These are phyloP conservation scores for Phyllostomus hastatus DNA, from an alignment of 2,113 vertebrate species.

Conservation along the genomic window DNA sequence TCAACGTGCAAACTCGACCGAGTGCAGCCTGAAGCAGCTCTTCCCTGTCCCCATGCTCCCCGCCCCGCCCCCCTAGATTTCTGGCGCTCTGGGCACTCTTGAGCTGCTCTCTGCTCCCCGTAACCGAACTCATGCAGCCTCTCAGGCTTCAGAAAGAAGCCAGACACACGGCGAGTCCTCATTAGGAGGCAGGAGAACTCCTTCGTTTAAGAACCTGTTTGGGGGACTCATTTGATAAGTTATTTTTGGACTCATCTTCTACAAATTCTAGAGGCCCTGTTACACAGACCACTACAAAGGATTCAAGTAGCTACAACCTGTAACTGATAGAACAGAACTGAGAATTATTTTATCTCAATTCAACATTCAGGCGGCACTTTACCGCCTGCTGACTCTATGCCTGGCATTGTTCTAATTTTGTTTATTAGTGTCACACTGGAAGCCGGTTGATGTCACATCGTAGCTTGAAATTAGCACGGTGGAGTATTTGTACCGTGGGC, in stretches of 20 bases:
- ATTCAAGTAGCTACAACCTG: not conserved
- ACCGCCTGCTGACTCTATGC: not conserved
- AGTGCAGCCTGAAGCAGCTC: not conserved
- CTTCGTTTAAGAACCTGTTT: not conserved
- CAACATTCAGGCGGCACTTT: not conserved
- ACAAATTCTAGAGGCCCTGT: not conserved
- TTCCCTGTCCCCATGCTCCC: not conserved
- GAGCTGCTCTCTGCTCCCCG: not conserved
- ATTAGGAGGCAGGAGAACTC: not conserved
- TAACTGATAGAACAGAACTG: not conserved
- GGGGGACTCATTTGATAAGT: not conserved
- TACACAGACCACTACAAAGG: not conserved
- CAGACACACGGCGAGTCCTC: not conserved
- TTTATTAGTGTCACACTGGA: not conserved
- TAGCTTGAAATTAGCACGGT: not conserved
- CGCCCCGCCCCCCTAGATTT: too few relatives aligned
- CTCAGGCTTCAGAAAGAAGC: not conserved
- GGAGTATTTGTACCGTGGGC: not conserved
- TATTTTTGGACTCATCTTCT: not conserved
- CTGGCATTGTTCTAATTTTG: not conserved
- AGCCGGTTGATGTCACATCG: not conserved
- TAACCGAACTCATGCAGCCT: not conserved
- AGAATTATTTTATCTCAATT: not conserved
- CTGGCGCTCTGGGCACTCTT: not conserved
- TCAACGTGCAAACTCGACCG: not conserved